Evolutionary conservation across 2,113 vertebrate genomes (phyloP).

Genomic region (Nematolebias whitei): DNA sequence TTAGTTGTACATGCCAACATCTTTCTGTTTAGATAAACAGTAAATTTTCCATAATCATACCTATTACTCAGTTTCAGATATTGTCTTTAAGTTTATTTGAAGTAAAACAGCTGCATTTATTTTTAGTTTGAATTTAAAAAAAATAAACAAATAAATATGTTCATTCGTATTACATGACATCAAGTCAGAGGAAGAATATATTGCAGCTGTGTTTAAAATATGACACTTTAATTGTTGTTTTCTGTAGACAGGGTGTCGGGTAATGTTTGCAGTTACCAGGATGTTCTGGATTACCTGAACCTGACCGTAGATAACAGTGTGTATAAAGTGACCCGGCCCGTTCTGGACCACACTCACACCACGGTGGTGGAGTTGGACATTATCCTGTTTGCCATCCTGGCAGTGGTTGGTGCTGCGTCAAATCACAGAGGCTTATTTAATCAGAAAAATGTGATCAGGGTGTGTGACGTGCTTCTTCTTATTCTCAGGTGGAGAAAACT

Average conservation of each 20-base stretch:
- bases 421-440: not conserved
- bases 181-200: too few species aligned
- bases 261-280: conserved; percentile 68
- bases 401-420: conserved; percentile 58
- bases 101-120: too few species aligned
- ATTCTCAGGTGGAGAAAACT: conserved; percentile 72
- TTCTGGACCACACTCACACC: conserved; percentile 63
- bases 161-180: too few species aligned
- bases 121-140: too few species aligned
- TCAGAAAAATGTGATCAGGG: not conserved
- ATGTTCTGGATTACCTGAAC: conserved; percentile 74
- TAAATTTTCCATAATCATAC: too few species aligned
- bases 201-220: too few species aligned
- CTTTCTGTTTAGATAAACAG: too few species aligned
- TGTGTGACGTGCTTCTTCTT: not conserved
- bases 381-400: conserved; percentile 68
- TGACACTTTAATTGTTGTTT: too few species aligned
- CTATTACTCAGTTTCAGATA: too few species aligned
- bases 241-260: conserved; percentile 23
- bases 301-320: conserved; percentile 49
- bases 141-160: too few species aligned
- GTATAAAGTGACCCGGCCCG: conserved; percentile 65
- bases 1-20: too few species aligned
- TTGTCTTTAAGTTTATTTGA: too few species aligned
- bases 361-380: conserved; percentile 64